Percentiles rank a stretch among this genome's conserved stretches.
Conservation (phyloP, 2,797 vertebrate species). For the Lepidocolaptes lacrymiger region DNA sequence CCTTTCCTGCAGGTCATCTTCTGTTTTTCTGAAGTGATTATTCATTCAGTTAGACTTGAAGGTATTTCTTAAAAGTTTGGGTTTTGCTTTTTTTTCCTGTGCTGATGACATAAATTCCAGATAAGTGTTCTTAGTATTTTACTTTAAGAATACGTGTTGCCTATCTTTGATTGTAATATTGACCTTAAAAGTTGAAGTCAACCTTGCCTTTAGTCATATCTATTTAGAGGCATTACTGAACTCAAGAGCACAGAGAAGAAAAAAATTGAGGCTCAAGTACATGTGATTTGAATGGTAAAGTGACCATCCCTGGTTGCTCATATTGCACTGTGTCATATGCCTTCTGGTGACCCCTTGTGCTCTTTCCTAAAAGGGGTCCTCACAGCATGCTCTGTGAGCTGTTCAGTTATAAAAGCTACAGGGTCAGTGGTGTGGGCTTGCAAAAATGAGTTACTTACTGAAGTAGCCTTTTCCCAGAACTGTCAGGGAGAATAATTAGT, state of each 20-base stretch:
- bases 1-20: background rate
- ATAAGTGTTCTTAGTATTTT: background rate
- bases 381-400: background rate
- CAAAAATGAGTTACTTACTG: background rate
- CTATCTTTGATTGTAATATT: background rate
- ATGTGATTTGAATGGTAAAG: background rate
- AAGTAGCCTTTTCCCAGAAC: background rate
- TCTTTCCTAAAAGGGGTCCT: background rate
- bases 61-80: background rate
- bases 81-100: fast-evolving
- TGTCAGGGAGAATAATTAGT: background rate
- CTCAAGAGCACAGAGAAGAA: background rate
- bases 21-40: background rate
- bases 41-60: background rate
- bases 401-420: background rate
- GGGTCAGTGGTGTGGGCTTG: background rate
- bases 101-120: background rate
- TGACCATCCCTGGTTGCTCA: background rate
- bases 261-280: background rate
- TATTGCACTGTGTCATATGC: background rate
- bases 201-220: background rate
- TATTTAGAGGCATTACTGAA: background rate
- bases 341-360: background rate
- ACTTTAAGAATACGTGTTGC: background rate
- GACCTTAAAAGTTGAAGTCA: background rate